Evolutionary conservation across 2,113 vertebrate genomes (phyloP).

Genomic region (Bubo blakistoni): DNA sequence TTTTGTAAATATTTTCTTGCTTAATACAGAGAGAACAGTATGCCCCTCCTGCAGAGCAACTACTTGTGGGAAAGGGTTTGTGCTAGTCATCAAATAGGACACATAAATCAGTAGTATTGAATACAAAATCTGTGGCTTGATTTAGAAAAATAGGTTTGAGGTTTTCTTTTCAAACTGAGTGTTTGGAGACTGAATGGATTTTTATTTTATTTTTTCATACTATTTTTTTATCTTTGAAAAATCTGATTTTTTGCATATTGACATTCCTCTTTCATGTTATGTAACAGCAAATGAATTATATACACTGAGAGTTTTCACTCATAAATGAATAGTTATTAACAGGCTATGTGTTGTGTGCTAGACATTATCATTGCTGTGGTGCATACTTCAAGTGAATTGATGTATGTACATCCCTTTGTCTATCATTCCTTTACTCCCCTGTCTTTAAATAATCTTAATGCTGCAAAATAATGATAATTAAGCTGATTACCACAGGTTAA

Average conservation of each 20-base stretch:
- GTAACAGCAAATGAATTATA: background rate
- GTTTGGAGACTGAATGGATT: background rate
- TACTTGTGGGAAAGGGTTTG: background rate
- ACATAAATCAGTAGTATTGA: constrained; percentile 34
- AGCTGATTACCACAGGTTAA: background rate
- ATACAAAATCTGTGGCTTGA: background rate
- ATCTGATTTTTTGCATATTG: background rate
- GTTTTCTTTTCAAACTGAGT: background rate
- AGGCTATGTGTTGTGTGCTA: background rate
- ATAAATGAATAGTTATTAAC: background rate
- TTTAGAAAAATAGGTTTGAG: background rate
- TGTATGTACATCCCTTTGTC: background rate
- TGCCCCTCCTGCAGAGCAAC: background rate
- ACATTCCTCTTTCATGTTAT: background rate
- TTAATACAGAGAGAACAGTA: background rate
- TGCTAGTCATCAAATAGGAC: background rate
- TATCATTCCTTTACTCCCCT: background rate
- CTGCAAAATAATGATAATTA: background rate
- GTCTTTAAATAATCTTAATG: background rate
- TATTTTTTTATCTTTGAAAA: background rate
- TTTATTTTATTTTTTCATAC: background rate
- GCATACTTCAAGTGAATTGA: background rate
- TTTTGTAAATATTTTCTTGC: constrained; percentile 38
- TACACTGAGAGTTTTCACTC: background rate
- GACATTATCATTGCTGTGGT: background rate